Conservation (phyloP, 2,888 invertebrate genomes). For the Xanthia icteritia region DNA sequence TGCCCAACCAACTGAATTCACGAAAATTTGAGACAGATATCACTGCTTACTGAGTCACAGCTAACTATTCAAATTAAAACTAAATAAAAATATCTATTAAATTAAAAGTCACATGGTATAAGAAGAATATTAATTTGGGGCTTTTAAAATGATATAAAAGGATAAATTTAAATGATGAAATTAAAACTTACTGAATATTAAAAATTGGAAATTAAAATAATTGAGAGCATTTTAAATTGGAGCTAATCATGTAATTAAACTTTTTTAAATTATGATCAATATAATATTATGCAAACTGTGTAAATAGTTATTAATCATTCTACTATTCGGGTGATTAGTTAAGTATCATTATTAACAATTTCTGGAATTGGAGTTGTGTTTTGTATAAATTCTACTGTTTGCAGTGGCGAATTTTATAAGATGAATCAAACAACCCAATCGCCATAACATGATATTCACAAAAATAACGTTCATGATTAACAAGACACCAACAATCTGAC, state of each 20-base stretch:
- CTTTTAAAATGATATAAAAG: slow-evolving; percentile 49
- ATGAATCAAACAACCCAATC: slow-evolving; percentile 36
- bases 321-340: slow-evolving; percentile 36
- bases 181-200: slow-evolving; percentile 63
- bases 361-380: slow-evolving; percentile 36
- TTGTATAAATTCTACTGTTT: slow-evolving; percentile 25
- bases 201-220: slow-evolving; percentile 49
- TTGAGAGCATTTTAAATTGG: slow-evolving; percentile 40
- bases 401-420: slow-evolving; percentile 42
- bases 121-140: slow-evolving; percentile 60
- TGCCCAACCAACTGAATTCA: slow-evolving; percentile 63
- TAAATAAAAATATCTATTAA: slow-evolving; percentile 81
- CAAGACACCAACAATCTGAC: slow-evolving; percentile 43
- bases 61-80: slow-evolving; percentile 78
- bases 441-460: slow-evolving; percentile 49
- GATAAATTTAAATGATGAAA: slow-evolving; percentile 58
- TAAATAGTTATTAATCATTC: slow-evolving; percentile 42
- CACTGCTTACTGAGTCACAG: slow-evolving; percentile 80
- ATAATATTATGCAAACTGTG: slow-evolving; percentile 40
- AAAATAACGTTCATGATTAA: slow-evolving; percentile 50
- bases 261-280: slow-evolving; percentile 13
- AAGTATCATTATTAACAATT: slow-evolving; percentile 53
- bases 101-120: slow-evolving; percentile 71
- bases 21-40: slow-evolving; percentile 77
- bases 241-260: slow-evolving; percentile 58